Base-by-base conservation (phyloP, 2,888 invertebrate species). In the Nomada ruficornis region DNA sequence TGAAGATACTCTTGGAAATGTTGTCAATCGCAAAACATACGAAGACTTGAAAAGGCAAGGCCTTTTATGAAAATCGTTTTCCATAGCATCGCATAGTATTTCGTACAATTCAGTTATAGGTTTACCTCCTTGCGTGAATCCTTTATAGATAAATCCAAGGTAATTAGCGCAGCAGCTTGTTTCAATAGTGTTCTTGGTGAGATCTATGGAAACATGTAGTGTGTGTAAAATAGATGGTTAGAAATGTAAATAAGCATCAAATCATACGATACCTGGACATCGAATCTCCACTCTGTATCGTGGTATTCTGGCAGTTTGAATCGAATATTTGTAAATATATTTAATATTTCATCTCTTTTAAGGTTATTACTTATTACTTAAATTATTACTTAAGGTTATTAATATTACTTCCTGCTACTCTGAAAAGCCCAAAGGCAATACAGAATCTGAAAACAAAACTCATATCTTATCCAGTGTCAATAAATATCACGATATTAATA, bases 31-130 rank as follows among this genome's bases (percentile, higher is more conserved):
- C 86, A 99, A 99, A 94, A 99, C 99, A 0, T 99, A 97, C 91
- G 99, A 99, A 94, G 99, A 99, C 96, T 96, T 99, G 89, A 99
- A 99, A 94, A 95, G 99, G 92, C 99, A 99, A 95, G 99, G 99
- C 68, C 95, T 99, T 81, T 95, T 99, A 83, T 99, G 96, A 95
- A 60, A 65, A 52, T 60, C 7, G 7, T 36, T 36, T 7, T 50
- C 47, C 55, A 11, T n/a, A 15, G 2, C 1, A 18, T 26, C 44
- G 4, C 15, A 29, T 13, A 42, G 44, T 26, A 13, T 11, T 18
- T 20, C 18, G 10, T n/a, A 36, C 55, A 50, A 18, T 54, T 50
- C 11, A 18, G 13, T 59, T 26, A 18, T 64, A 18, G 7, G 52
- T 36, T 64, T 54, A 15, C 23, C 1, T 89, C 83, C 20, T 88